Evolutionary conservation across 1,140 invertebrate genomes (phyloP), one percentile per base, ranked within the genome.

Genomic region (Drosophila lowei): DNA sequence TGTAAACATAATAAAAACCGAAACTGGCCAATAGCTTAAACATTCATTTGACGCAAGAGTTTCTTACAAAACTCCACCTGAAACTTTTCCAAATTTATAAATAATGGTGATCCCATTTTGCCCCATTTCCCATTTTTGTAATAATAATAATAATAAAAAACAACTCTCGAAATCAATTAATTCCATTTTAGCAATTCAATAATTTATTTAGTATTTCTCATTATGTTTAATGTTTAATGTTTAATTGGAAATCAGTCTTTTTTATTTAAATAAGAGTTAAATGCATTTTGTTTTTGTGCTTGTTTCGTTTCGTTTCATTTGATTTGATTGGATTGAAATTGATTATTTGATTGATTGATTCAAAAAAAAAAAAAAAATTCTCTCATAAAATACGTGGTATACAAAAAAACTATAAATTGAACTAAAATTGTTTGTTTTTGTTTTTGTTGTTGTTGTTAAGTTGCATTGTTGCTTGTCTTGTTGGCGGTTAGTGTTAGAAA

Each of bases 161-260:
- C 9, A 7, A 7, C n/a, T 16, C 7, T 15, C 47, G 23, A 11
- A 21, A 15, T 9, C 0, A 5, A 38, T 38, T 38, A 38, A 4
- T 49, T 57, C 21, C 42, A 55, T 79, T 83, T 88, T 81, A 73
- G 77, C 81, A 86, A 88, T 85, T 88, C 83, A 88, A 89, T 89
- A 89, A 88, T 88, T 89, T 89, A 83, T 88, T 88, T 88, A 89
- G 72, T 80, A 77, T 85, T 13, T 85, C 59, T 85, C 81, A 85
- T 85, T 77, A 65, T 63, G 56, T 50, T 52, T 78, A 56, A 53
- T 50, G 47, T 67, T 83, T 88, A 83, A 88, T 88, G 76, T 79
- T 88, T 88, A 89, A 88, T 88, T 88, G 83, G 83, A 88, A 88
- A 88, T 88, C 84, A 88, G 84, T 88, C 84, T 88, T 88, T 88